phyloP scores from a whole-genome alignment of 1,140 invertebrate genomes.

The Nephotettix cincticeps region DNA sequence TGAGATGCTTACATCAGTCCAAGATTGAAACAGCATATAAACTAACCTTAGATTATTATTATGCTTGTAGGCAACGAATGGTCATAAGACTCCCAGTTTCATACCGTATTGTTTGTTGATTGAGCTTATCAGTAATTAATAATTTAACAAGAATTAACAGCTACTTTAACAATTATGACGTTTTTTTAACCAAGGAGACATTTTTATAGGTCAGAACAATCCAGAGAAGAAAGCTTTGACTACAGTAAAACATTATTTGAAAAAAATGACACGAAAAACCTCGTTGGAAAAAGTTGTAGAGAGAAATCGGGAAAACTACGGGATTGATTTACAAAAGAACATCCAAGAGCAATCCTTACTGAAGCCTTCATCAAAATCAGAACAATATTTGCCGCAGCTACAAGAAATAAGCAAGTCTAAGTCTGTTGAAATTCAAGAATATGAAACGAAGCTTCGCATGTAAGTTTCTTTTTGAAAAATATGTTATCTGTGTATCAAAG shows the following conservation, averaged over 20 bases:
- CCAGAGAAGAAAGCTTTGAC: neutral
- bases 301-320: constrained; percentile 23
- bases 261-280: constrained; percentile 21
- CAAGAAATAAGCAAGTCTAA: neutral
- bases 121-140: no score
- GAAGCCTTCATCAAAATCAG: neutral
- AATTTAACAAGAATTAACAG: no score
- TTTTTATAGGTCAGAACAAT: neutral
- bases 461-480: no score
- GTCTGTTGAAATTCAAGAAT: neutral
- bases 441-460: constrained; percentile 8
- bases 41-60: no score
- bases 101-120: no score
- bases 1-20: no score
- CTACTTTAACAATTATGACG: no score
- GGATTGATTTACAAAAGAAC: neutral
- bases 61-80: no score
- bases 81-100: no score
- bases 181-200: no score
- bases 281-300: constrained; percentile 20
- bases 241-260: constrained; percentile 16
- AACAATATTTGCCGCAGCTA: neutral
- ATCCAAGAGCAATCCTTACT: neutral
- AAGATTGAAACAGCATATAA: no score
- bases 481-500: no score